A percentile compares a stretch with the other conserved stretches of the same genome.
These are phyloP conservation scores for Coregonus sp. DNA, from an alignment of 2,797 vertebrate genomes.

Conservation along the genomic window DNA sequence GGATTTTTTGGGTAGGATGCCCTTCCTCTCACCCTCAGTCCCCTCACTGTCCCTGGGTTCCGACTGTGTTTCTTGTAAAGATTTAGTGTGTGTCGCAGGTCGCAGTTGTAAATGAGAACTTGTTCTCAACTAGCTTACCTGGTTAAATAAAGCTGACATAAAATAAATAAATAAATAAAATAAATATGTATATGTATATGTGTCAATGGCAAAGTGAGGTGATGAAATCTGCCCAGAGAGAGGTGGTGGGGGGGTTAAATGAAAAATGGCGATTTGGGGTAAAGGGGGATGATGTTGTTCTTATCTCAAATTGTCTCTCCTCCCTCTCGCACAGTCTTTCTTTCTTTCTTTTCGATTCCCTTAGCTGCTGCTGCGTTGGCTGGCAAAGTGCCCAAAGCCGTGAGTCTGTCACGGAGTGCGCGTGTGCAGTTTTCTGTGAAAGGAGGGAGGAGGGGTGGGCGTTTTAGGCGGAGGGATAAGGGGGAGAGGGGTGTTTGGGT, in stretches of 20 bases:
- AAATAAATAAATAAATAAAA: no score
- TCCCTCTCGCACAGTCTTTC: conserved; percentile 4
- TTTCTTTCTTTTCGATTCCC: conserved; percentile 37
- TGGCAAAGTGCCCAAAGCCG: conserved; percentile 77
- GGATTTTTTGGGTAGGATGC: conserved; percentile 1
- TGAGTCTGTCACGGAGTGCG: conserved; percentile 58
- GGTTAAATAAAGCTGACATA: no score
- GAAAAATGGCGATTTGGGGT: background rate
- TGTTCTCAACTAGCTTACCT: no score
- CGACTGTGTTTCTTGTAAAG: background rate
- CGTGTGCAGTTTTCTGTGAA: conserved; percentile 46
- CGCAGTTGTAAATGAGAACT: no score
- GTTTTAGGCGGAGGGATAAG: conserved; percentile 25
- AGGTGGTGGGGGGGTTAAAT: background rate
- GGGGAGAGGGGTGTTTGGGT: conserved; percentile 8
- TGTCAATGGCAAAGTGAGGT: background rate
- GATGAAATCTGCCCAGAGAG: background rate
- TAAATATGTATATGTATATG: no score
- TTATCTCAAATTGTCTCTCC: background rate
- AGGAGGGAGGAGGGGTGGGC: conserved; percentile 29
- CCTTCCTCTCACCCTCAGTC: conserved; percentile 4
- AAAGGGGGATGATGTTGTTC: background rate
- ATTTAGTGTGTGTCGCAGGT: background rate
- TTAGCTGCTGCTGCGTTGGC: conserved; percentile 74
- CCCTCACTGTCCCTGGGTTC: background rate